Conservation (phyloP, 1,140 invertebrate genomes). For the Maconellicoccus hirsutus region DNA sequence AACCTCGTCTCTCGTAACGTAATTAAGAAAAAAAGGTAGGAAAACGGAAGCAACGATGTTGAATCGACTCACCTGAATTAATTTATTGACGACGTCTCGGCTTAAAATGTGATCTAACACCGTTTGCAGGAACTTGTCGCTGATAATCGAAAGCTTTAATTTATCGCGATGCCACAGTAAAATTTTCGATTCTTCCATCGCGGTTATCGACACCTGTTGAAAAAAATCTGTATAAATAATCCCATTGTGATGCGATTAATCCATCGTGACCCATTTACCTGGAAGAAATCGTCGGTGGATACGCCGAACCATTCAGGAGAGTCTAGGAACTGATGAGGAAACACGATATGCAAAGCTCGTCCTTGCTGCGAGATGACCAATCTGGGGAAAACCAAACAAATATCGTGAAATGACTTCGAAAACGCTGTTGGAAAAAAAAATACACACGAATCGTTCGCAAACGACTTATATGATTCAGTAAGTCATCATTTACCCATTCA, state of each 20-base stretch:
- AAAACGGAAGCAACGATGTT: too few relatives aligned
- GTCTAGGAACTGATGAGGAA: conserved; percentile 81
- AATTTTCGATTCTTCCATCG: conserved; percentile 73
- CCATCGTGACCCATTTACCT: conserved; percentile 43
- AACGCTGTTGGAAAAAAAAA: too few relatives aligned
- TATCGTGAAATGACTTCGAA: neutral
- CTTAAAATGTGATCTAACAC: conserved; percentile 80
- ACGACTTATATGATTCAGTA: too few relatives aligned
- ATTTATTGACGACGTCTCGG: conserved; percentile 77
- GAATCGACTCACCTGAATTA: conserved; percentile 56
- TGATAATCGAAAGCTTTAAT: conserved; percentile 70
- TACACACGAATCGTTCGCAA: too few relatives aligned
- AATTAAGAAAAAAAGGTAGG: too few relatives aligned
- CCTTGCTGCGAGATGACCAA: conserved; percentile 78
- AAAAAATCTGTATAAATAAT: conserved; percentile 10
- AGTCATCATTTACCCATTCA: too few relatives aligned
- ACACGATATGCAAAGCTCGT: conserved; percentile 72
- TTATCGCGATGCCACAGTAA: conserved; percentile 78
- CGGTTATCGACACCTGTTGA: conserved; percentile 66
- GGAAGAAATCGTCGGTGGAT: conserved; percentile 75
- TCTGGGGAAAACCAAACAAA: conserved; percentile 39
- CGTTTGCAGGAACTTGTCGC: conserved; percentile 68
- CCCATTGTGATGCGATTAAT: neutral
- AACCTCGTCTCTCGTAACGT: too few relatives aligned
- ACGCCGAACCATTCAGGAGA: conserved; percentile 88